Evolutionary conservation across 2,888 invertebrate genomes (phyloP).

Genomic region (Stenchaetothrips biformis): DNA sequence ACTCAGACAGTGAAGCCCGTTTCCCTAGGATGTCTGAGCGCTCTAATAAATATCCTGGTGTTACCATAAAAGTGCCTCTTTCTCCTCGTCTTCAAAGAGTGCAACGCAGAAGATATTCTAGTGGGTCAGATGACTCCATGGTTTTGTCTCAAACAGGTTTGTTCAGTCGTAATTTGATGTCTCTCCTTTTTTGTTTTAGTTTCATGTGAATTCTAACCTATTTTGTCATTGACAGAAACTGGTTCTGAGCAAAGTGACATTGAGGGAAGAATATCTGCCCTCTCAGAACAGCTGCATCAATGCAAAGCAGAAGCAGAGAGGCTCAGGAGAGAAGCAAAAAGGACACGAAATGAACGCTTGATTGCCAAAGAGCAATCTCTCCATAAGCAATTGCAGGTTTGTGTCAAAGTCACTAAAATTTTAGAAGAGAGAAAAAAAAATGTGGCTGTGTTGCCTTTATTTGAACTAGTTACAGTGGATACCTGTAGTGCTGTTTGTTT

Average conservation of each 20-base stretch:
- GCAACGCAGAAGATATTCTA: conserved; percentile 39
- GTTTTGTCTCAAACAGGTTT: conserved; percentile 41
- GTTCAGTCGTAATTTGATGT: not conserved
- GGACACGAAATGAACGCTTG: conserved; percentile 47
- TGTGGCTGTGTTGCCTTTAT: not conserved
- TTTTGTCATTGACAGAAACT: conserved; percentile 43
- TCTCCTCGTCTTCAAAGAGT: conserved; percentile 37
- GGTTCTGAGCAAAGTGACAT: conserved; percentile 51
- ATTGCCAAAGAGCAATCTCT: conserved; percentile 50
- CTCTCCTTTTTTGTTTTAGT: not conserved
- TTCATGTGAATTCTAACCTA: not conserved
- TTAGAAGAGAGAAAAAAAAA: too few relatives aligned
- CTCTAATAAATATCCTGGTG: conserved; percentile 32
- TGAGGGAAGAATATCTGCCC: conserved; percentile 48
- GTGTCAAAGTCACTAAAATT: not conserved
- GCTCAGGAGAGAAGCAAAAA: conserved; percentile 48
- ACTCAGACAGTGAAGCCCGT: not conserved
- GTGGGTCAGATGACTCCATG: conserved; percentile 43
- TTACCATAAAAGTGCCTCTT: conserved; percentile 39
- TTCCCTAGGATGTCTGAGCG: not conserved
- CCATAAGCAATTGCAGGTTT: conserved; percentile 50
- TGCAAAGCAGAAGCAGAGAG: conserved; percentile 49
- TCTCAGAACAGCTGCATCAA: conserved; percentile 49
- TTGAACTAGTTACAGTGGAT: not conserved
- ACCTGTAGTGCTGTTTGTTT: conserved; percentile 8